Evolutionary conservation across 64 coral and sea anemone genomes (phyloP).

Genomic region (Pocillopora verrucosa): DNA sequence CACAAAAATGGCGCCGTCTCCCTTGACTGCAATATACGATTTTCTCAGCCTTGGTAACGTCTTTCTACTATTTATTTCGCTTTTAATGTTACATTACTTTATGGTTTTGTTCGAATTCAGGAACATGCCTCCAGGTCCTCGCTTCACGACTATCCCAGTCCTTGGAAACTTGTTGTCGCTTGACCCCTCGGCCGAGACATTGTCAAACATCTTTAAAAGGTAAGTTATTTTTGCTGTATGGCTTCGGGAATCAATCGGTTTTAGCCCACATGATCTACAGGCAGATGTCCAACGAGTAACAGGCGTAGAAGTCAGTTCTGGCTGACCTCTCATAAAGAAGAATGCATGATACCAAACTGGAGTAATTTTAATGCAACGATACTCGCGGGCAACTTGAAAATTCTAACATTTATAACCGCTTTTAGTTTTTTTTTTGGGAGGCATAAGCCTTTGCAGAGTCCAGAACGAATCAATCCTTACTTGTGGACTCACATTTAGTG

Average conservation of each 20-base stretch:
- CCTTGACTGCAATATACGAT: neutral
- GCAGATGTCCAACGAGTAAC: too few species aligned
- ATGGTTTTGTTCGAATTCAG: slow-evolving; percentile 26
- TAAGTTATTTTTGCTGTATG: neutral
- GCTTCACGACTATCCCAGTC: slow-evolving; percentile 29
- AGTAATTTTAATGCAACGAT: too few species aligned
- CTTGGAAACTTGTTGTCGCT: slow-evolving; percentile 51
- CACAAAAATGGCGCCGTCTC: neutral
- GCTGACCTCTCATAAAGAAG: too few species aligned
- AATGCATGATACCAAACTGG: too few species aligned
- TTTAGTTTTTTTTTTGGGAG: too few species aligned
- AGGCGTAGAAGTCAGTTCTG: too few species aligned
- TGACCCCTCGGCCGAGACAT: slow-evolving; percentile 16
- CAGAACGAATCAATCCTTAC: too few species aligned
- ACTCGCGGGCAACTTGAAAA: too few species aligned
- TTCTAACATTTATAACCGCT: too few species aligned
- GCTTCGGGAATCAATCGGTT: neutral
- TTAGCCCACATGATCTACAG: too few species aligned
- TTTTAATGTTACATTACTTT: slow-evolving; percentile 34
- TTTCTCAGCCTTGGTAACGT: slow-evolving; percentile 17
- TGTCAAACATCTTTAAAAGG: slow-evolving; percentile 16
- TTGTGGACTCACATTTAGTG: too few species aligned
- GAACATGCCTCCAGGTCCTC: slow-evolving; percentile 51
- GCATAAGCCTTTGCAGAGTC: too few species aligned
- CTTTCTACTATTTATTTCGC: neutral